phyloP scores from a whole-genome alignment of 2,888 invertebrate species.

The Pachydiplax longipennis region DNA sequence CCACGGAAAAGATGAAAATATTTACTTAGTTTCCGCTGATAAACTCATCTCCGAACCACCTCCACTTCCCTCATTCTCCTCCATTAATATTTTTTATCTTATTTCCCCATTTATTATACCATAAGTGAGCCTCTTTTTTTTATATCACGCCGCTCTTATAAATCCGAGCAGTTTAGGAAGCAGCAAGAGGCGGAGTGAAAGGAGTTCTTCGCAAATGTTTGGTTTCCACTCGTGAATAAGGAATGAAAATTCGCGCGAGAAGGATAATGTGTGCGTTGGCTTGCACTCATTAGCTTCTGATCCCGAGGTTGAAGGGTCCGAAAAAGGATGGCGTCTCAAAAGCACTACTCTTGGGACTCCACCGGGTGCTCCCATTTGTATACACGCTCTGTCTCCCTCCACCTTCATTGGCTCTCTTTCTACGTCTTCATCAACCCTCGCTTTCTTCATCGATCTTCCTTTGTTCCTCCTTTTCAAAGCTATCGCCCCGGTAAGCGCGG shows the following conservation, averaged over 20 bases:
- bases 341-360: background rate
- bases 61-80: background rate
- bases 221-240: constrained; percentile 25
- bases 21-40: too few species aligned
- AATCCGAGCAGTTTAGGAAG: background rate
- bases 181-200: background rate
- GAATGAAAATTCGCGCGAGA: background rate
- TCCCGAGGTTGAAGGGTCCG: constrained; percentile 9
- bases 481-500: background rate
- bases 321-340: background rate
- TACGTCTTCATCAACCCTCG: background rate
- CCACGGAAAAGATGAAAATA: too few species aligned
- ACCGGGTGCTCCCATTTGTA: background rate
- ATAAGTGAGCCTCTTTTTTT: background rate
- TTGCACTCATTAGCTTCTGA: constrained; percentile 27
- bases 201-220: constrained; percentile 8
- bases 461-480: too few species aligned
- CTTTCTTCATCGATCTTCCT: background rate
- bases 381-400: background rate
- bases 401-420: background rate
- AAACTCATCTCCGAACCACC: background rate
- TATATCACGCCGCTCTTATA: background rate
- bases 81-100: background rate
- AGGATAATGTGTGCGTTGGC: background rate
- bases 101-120: background rate